phyloP scores from a whole-genome alignment of 2,113 vertebrate species.

The Sinocyclocheilus maitianheensis region DNA sequence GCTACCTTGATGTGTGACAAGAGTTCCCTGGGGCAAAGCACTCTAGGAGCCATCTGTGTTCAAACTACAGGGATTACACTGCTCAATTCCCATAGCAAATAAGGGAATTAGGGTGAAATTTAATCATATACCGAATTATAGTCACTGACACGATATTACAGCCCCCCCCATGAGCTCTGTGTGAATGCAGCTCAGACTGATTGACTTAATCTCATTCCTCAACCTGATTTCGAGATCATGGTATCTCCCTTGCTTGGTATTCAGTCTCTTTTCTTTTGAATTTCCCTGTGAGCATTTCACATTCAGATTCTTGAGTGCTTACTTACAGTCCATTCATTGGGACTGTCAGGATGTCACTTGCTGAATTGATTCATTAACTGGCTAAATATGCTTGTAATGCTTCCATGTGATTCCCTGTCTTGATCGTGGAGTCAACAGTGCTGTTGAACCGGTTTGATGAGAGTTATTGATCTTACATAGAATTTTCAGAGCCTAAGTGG shows the following conservation, averaged over 20 bases:
- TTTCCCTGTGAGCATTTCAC: slow-evolving; percentile 18
- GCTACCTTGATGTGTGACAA: slow-evolving; percentile 49
- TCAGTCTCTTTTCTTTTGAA: neutral
- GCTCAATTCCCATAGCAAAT: slow-evolving; percentile 53
- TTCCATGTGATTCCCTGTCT: slow-evolving; percentile 3
- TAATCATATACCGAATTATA: slow-evolving; percentile 50
- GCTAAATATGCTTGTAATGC: neutral
- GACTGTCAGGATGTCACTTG: slow-evolving; percentile 24
- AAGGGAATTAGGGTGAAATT: slow-evolving; percentile 57
- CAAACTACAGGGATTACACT: slow-evolving; percentile 47
- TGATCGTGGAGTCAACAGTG: too few relatives aligned
- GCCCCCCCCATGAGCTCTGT: slow-evolving; percentile 8
- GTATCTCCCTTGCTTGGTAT: neutral
- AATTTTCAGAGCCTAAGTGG: slow-evolving; percentile 9
- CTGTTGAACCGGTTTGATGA: slow-evolving; percentile 26
- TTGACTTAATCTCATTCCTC: slow-evolving; percentile 46
- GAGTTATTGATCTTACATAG: slow-evolving; percentile 39
- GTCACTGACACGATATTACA: slow-evolving; percentile 38
- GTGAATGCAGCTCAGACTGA: slow-evolving; percentile 35
- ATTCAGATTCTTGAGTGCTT: slow-evolving; percentile 41
- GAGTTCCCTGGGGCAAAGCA: slow-evolving; percentile 48
- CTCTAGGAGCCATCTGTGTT: slow-evolving; percentile 23
- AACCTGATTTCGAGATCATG: slow-evolving; percentile 44
- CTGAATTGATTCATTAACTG: too few relatives aligned
- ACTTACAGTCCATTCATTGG: slow-evolving; percentile 28